Percentiles rank a stretch among this genome's conserved stretches.
Evolutionary conservation across 1,140 invertebrate genomes (phyloP).

Genomic region (Drosophila yakuba): DNA sequence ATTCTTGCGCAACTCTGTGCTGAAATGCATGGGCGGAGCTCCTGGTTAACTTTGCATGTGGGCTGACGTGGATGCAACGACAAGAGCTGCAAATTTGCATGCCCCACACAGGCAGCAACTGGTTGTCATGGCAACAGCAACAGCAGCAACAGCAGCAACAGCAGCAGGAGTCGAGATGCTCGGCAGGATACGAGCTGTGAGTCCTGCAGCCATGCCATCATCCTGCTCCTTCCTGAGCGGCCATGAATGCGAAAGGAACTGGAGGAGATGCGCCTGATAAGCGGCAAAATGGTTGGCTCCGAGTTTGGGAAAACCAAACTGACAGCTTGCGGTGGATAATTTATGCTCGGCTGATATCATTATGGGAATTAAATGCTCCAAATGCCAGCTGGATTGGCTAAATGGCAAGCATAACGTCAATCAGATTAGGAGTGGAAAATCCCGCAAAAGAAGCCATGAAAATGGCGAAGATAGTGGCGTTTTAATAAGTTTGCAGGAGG

Average conservation of each 20-base stretch:
- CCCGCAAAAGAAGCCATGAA: background rate
- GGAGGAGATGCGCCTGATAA: conserved; percentile 29
- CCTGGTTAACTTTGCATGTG: conserved; percentile 54
- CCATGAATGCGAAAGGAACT: conserved; percentile 37
- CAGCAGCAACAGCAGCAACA: conserved; percentile 23
- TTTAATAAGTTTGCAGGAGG: background rate
- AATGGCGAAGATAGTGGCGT: background rate
- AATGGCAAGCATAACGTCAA: conserved; percentile 8
- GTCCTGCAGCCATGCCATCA: conserved; percentile 6
- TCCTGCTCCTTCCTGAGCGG: no score
- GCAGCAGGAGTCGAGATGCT: conserved; percentile 4
- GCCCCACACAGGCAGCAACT: conserved; percentile 47
- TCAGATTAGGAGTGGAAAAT: conserved; percentile 6
- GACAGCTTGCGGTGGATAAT: conserved; percentile 20
- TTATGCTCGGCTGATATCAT: conserved; percentile 26
- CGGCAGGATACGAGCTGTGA: conserved; percentile 41
- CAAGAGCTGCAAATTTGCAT: conserved; percentile 58
- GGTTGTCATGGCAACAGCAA: conserved; percentile 36
- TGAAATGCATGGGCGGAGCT: conserved; percentile 63
- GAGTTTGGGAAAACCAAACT: conserved; percentile 6
- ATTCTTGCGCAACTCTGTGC: conserved; percentile 74
- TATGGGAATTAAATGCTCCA: conserved; percentile 3
- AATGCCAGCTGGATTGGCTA: conserved; percentile 6
- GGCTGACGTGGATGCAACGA: conserved; percentile 60
- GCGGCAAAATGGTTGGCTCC: conserved; percentile 28